These are phyloP conservation scores for Phragmatobia fuliginosa DNA, from an alignment of 2,888 invertebrate genomes.

Conservation along the genomic window DNA sequence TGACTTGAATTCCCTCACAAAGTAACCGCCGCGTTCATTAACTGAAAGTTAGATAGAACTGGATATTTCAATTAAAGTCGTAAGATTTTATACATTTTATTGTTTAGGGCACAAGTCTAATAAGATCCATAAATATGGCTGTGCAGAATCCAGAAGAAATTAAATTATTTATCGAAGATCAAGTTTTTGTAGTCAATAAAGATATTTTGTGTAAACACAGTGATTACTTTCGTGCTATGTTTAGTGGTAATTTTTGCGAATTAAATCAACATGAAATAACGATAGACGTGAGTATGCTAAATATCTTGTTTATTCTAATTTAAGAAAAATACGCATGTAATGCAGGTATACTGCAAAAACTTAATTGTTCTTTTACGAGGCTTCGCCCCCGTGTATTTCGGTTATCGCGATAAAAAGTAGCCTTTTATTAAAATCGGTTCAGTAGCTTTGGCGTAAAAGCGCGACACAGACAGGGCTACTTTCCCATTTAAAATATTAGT, in stretches of 20 bases:
- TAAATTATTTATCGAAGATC: slow-evolving; percentile 62
- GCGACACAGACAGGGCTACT: too few species aligned
- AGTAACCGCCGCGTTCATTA: background rate
- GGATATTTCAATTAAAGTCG: background rate
- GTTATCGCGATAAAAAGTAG: too few species aligned
- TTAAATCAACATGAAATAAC: slow-evolving; percentile 67
- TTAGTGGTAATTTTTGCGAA: slow-evolving; percentile 78
- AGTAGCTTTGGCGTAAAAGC: too few species aligned
- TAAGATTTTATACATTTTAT: background rate
- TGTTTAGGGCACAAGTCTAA: background rate
- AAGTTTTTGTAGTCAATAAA: slow-evolving; percentile 69
- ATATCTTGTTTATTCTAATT: background rate
- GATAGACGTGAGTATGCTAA: slow-evolving; percentile 69
- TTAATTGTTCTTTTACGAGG: too few species aligned
- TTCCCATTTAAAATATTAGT: too few species aligned
- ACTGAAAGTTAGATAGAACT: background rate
- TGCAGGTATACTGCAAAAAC: background rate
- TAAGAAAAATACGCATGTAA: background rate
- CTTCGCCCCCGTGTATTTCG: too few species aligned
- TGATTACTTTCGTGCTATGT: slow-evolving; percentile 83
- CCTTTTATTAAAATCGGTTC: too few species aligned
- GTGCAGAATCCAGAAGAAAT: slow-evolving; percentile 60
- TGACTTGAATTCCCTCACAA: background rate
- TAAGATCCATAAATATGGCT: slow-evolving; percentile 6
- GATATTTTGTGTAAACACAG: slow-evolving; percentile 71